Base-by-base conservation (phyloP, 1,140 invertebrate species). In the Batillaria attramentaria region DNA sequence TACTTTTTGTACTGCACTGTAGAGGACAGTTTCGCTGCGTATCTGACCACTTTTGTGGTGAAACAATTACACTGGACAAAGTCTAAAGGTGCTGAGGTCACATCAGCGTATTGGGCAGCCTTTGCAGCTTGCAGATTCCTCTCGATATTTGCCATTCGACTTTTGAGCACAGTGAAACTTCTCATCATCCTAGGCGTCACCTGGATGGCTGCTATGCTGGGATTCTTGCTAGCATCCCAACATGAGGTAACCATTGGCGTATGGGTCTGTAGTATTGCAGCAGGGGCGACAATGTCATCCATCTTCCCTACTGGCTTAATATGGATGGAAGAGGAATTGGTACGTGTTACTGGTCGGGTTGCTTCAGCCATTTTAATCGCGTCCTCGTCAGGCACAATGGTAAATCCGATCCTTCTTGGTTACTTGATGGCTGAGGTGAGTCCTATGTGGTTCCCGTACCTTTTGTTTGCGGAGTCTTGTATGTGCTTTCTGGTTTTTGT, bases 401-500 rank as follows among this genome's bases (percentile, higher is more conserved):
- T 77, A 1, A 83, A 81, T 41, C 84, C 85, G 1, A 28, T 84
- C 3, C 28, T 82, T n/a, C 42, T 85, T 20, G 84, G 84, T 28
- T 74, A 65, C 18, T 66, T 86, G 31, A 84, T 86, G 79, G 74
- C 84, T 20, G 50, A 83, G 0, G 46, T 81, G 37, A 78, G 68
- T n/a, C 81, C 81, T 24, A 84, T 84, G 80, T 85, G 85, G 84
- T 85, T 78, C 46, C 46, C 62, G 0, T 86, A 86, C 76, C 60
- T 86, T n/a, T 70, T 86, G 16, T 28, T 81, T 13, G 41, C 0
- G n/a, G 69, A 84, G 57, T 78, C 79, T 33, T 31, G 79, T 46
- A 5, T 81, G 20, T 83, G 83, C 73, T 57, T 79, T n/a, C 35
- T 43, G 5, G 33, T 82, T n/a, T 79, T 86, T 72, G 54, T 28